Evolutionary conservation across 1,140 invertebrate species (phyloP), one percentile per base, ranked within the genome.

Genomic region (Ceratoteleas bidentatus): DNA sequence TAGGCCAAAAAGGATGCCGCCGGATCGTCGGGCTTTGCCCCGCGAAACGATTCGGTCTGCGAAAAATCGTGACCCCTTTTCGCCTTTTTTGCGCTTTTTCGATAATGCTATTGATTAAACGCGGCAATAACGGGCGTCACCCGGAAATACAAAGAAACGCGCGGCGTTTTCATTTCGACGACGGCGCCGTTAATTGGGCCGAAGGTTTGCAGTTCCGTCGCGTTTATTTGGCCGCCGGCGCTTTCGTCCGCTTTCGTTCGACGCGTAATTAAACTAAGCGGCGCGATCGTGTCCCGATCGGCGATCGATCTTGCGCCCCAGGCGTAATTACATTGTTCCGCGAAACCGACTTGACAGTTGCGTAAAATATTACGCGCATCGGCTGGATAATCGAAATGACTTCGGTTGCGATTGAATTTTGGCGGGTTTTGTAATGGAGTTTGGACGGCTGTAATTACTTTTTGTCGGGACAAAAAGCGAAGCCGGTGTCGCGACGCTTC

Each of bases 101-200:
- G 65, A 65, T 74, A 74, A 65, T 74, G 6, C 11, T 74, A 65
- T 58, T 74, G 70, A 74, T 74, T 74, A 66, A 60, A 75, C 58
- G 33, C 13, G 11, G 54, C 54, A 60, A 66, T 75, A 75, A 58
- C 50, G n/a, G 52, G 24, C 32, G 15, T 40, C 52, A 53, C 61
- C 14, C 33, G 10, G 45, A 57, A 74, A 74, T 43, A 65, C 43
- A 52, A 54, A 58, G 70, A 58, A 74, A 47, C 45, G 43, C 32
- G 65, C 50, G 6, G 14, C 56, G 50, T 73, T 73, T 73, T 72
- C 54, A 56, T 64, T 73, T 64, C 58, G 16, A 16, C 52, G 34
- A 56, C 58, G n/a, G 15, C 15, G 6, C 8, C 8, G 69, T 53
- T 73, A 73, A 73, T 73, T 73, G 50, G 32, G 53, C 16, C 15